Base-by-base conservation (phyloP, 2,113 vertebrate genomes). In the Hystrix cristata region DNA sequence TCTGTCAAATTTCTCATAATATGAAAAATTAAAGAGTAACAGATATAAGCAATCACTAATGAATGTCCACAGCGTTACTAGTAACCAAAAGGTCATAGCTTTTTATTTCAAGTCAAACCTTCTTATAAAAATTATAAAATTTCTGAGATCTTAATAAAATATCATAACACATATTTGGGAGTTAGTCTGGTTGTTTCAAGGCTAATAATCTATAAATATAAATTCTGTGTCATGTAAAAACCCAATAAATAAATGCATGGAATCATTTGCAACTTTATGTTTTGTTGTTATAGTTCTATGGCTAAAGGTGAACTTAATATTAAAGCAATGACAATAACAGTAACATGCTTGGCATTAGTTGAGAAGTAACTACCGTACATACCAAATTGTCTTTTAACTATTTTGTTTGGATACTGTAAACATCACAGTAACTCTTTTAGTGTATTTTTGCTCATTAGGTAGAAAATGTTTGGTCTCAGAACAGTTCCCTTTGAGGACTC, bases 1-100 rank as follows among this genome's bases (percentile, higher is more conserved):
- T 97, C 16, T 16, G 89, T 91, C 76, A 82, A 69, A 82, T 94
- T 97, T 86, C 21, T 87, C 53, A 86, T n/a, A 85, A 83, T 51
- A 92, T 67, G 48, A 18, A 88, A 93, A 96, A 78, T 51, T 83
- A 85, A 62, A 92, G 25, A 90, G 55, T 16, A 72, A 34, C 21
- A 62, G 43, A 95, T 55, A 0, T 34, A 79, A 53, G 55, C 10
- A n/a, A 7, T 95, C 34, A 31, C 51, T 92, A 83, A 79, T 55
- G 21, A 93, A 80, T 87, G 43, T 14, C 12, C 9, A 21, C 3
- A 48, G 84, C 62, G 25, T 87, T 83, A 83, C 62, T 29, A 85
- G 48, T 21, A 91, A 15, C 14, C 93, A 53, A 81, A 87, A 2
- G 8, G 82, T 86, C 46, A 34, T 64, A 87, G 51, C n/a, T 89